These are phyloP conservation scores for Carassius auratus DNA, from an alignment of 2,113 vertebrate genomes.

Conservation along the genomic window DNA sequence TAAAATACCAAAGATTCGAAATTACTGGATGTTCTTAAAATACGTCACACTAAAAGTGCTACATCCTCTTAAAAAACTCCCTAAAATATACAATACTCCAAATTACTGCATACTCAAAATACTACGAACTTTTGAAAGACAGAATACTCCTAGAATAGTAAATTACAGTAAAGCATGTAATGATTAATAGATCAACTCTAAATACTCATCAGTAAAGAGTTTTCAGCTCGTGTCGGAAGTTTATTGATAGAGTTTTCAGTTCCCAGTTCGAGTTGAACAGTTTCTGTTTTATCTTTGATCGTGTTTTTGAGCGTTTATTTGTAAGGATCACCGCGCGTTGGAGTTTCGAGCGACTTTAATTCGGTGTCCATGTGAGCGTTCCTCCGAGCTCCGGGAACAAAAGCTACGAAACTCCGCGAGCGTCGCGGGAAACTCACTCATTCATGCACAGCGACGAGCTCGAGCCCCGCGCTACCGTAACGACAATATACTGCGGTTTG, in stretches of 20 bases:
- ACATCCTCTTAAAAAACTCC: neutral
- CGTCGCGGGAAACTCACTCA: neutral
- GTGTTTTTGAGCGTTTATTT: neutral
- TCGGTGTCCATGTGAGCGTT: neutral
- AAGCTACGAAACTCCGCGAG: neutral
- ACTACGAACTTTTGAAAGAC: neutral
- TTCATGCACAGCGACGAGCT: no score
- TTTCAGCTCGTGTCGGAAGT: neutral
- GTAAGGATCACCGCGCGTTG: neutral
- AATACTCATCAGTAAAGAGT: neutral
- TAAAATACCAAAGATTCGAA: neutral
- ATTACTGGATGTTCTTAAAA: neutral
- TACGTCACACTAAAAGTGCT: no score
- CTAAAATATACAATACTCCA: no score
- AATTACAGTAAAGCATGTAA: neutral
- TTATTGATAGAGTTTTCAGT: neutral
- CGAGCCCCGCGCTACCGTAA: no score
- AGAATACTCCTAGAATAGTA: neutral
- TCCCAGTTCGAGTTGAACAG: neutral
- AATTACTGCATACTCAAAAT: neutral
- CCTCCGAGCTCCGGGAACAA: neutral
- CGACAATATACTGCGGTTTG: neutral
- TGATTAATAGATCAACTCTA: no score
- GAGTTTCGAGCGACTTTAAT: neutral
- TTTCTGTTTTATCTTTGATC: neutral